These are phyloP conservation scores for Hirudinaria manillensis DNA, from an alignment of 2,888 invertebrate genomes.

Conservation along the genomic window DNA sequence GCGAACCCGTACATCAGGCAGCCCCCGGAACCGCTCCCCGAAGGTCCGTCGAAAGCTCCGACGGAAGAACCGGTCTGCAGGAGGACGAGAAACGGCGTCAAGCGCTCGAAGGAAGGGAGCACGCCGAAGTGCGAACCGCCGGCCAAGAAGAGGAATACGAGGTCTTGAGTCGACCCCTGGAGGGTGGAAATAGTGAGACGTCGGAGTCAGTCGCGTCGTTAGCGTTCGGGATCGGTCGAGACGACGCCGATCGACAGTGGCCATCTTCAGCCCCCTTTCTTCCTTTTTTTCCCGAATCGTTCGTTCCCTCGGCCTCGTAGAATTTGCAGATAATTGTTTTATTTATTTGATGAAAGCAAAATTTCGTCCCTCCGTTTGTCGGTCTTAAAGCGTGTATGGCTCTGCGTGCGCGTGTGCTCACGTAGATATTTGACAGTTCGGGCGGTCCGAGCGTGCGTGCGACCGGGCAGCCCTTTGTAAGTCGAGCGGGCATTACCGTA, in stretches of 20 bases:
- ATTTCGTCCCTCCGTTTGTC: no score
- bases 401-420: no score
- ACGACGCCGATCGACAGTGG: not conserved
- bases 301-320: no score
- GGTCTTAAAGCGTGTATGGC: no score
- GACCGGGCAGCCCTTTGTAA: no score
- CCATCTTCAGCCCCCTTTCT: not conserved
- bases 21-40: not conserved
- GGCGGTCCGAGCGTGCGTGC: no score
- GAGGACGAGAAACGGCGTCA: conserved; percentile 24
- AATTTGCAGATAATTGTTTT: no score
- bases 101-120: conserved; percentile 5
- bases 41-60: not conserved
- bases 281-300: no score
- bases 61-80: conserved; percentile 25
- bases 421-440: no score
- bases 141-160: not conserved
- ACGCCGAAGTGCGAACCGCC: not conserved
- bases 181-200: not conserved
- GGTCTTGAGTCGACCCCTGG: not conserved
- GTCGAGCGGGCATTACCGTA: no score
- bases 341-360: no score
- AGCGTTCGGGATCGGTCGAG: conserved; percentile 2
- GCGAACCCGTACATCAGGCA: not conserved
- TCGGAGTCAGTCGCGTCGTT: not conserved